A percentile compares a stretch with the other conserved stretches of the same genome.
Conservation (phyloP, 2,888 invertebrate genomes). For the Catonia carolina region DNA sequence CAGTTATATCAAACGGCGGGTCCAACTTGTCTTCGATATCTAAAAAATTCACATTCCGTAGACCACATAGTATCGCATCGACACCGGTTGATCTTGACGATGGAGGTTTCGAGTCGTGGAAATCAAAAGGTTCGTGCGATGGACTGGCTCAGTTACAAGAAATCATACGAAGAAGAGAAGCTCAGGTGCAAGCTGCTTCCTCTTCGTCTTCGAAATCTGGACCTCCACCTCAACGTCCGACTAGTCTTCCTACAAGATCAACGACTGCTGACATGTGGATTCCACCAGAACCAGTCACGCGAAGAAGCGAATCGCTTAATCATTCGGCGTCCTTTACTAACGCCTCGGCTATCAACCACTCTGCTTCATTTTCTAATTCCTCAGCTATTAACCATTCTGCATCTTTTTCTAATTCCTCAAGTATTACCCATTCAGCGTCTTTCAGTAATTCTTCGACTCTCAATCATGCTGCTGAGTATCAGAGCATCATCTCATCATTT, state of each 20-base stretch:
- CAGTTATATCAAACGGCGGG: slow-evolving; percentile 23
- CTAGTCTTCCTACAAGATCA: slow-evolving; percentile 17
- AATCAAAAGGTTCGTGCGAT: slow-evolving; percentile 33
- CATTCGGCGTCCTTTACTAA: slow-evolving; percentile 4
- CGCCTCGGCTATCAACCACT: too few species aligned
- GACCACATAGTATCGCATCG: slow-evolving; percentile 40
- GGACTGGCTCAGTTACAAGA: slow-evolving; percentile 31
- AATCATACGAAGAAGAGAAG: slow-evolving; percentile 22
- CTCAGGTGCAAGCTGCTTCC: slow-evolving; percentile 22
- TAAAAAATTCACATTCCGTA: slow-evolving; percentile 31
- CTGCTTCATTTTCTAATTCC: not conserved
- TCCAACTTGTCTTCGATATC: slow-evolving; percentile 19
- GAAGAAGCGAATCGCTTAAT: slow-evolving; percentile 37
- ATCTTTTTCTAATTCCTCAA: not conserved
- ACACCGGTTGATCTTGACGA: slow-evolving; percentile 40
- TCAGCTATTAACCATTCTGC: not conserved
- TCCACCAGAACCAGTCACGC: slow-evolving; percentile 33
- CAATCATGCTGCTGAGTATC: slow-evolving; percentile 35
- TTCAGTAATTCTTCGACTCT: slow-evolving; percentile 32
- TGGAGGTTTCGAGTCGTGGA: slow-evolving; percentile 38
- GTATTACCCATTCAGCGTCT: not conserved
- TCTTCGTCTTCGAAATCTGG: slow-evolving; percentile 17
- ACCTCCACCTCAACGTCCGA: slow-evolving; percentile 32
- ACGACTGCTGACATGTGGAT: slow-evolving; percentile 22
- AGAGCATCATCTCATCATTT: slow-evolving; percentile 44